phyloP scores from a whole-genome alignment of 1,140 invertebrate genomes.

The Temnothorax nylanderi region DNA sequence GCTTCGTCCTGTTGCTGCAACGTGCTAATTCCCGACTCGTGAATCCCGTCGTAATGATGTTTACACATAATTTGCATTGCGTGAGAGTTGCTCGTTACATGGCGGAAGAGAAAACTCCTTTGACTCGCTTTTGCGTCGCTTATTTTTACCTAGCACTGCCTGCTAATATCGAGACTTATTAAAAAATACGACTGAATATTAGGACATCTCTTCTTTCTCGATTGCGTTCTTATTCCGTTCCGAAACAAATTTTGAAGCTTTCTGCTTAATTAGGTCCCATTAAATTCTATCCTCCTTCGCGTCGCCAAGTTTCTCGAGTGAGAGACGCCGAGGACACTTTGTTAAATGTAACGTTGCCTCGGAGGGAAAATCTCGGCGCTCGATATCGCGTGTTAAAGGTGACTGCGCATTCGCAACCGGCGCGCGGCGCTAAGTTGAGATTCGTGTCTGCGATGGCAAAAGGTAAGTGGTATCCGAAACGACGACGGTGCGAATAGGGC shows the following conservation, averaged over 20 bases:
- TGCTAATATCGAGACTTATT: not conserved
- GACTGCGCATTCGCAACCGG: constrained; percentile 14
- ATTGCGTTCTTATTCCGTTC: not conserved
- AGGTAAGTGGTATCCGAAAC: constrained; percentile 21
- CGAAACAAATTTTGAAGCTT: not conserved
- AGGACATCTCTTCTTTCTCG: not conserved
- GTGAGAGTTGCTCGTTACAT: constrained; percentile 9
- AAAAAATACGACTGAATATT: not conserved
- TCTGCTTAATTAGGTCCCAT: constrained; percentile 18
- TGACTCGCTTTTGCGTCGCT: not conserved
- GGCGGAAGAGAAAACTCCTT: constrained; percentile 48
- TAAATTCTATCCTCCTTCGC: constrained; percentile 6
- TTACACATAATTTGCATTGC: constrained; percentile 1
- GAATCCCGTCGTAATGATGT: constrained; percentile 10
- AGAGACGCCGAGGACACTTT: not conserved
- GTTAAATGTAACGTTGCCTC: not conserved
- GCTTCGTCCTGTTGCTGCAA: constrained; percentile 37
- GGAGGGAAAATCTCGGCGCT: constrained; percentile 1
- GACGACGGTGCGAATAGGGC: not conserved
- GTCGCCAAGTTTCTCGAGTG: not conserved
- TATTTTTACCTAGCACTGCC: not conserved
- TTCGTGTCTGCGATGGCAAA: not conserved
- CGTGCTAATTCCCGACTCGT: constrained; percentile 8
- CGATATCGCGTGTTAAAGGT: constrained; percentile 17
- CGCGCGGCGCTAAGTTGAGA: constrained; percentile 2